Evolutionary conservation across 2,888 invertebrate genomes (phyloP), one percentile per base, ranked within the genome.

Genomic region (Cabera pusaria): DNA sequence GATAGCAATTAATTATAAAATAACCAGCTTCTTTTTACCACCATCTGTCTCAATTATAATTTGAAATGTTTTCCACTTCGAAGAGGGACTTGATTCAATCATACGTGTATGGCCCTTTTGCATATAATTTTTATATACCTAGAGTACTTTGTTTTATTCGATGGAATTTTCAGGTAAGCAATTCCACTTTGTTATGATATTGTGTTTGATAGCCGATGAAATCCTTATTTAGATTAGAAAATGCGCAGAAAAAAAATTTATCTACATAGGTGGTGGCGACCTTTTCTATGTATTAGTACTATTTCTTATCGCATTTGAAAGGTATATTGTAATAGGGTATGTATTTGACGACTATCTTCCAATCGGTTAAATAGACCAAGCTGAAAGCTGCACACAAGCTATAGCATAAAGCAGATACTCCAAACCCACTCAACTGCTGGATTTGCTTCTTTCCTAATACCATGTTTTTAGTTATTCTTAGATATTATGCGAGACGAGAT

Each of bases 301-400:
- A 7, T 2, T 45, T 46, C 25, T 44, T 24, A 5, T 46, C 49
- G 69, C 63, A 37, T 74, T 24, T 68, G 48, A 92, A 95, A 79
- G 94, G 93, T 14, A 90, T 90, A 59, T 92, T 92, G 72, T 95
- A 95, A 72, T 91, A 93, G 3, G 96, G 96, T 32, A 96, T 71
- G 65, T 92, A 93, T 49, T 90, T 90, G 12, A 92, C 83, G 6
- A 96, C 71, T 5, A 89, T 62, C 69, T 92, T 93, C 96, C 96
- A 96, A 59, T 96, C 96, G 0, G 95, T 94, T 29, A 93, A 73
- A 67, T 94, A 96, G 1, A 93, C 58, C n/a, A n/a, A n/a, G n/a
- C n/a, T 55, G n/a, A 90, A 72, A 18, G 88, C 89, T 0, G 92
- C 87, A n/a, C n/a, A n/a, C 16, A 90, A 69, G 9, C 94, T 93